A percentile compares a stretch with the other conserved stretches of the same genome.
These are phyloP conservation scores for Notothenia coriiceps DNA, from an alignment of 2,113 vertebrate genomes.

Conservation along the genomic window DNA sequence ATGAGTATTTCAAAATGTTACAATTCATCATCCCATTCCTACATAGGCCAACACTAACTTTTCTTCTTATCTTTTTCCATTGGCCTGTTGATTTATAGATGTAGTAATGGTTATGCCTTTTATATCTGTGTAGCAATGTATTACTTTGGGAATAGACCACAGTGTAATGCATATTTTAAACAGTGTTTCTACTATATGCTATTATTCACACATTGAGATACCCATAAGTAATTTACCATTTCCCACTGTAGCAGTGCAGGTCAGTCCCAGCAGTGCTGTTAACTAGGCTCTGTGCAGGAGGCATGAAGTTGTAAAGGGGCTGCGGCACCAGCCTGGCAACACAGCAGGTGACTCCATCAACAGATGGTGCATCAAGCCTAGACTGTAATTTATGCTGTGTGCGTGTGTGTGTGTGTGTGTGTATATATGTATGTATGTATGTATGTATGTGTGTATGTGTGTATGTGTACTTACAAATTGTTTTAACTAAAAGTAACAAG, in stretches of 20 bases:
- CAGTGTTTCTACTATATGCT: conserved; percentile 17
- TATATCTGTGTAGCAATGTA: conserved; percentile 8
- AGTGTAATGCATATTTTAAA: conserved; percentile 38
- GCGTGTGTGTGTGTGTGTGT: not conserved
- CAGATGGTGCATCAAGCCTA: conserved; percentile 21
- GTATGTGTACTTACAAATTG: not conserved
- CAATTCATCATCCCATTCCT: conserved; percentile 35
- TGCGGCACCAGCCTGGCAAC: conserved; percentile 31
- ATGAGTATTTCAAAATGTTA: conserved; percentile 35
- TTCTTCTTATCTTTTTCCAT: conserved; percentile 11
- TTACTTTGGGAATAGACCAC: conserved; percentile 26
- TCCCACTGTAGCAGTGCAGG: conserved; percentile 19
- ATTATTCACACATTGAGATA: conserved; percentile 20
- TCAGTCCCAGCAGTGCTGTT: conserved; percentile 44
- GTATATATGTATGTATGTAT: conserved; percentile 1
- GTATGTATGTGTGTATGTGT: too few relatives aligned
- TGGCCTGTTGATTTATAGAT: conserved; percentile 41
- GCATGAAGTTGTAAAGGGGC: conserved; percentile 50
- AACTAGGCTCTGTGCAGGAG: conserved; percentile 26
- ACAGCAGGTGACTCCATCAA: conserved; percentile 39
- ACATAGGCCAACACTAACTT: conserved; percentile 1
- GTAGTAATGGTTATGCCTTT: conserved; percentile 13
- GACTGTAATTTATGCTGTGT: conserved; percentile 25
- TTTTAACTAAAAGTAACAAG: conserved; percentile 13
- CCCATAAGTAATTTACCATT: conserved; percentile 41